Evolutionary conservation across 1,140 invertebrate species (phyloP), one percentile per base, ranked within the genome.

Genomic region (Dreissena rostriformis): DNA sequence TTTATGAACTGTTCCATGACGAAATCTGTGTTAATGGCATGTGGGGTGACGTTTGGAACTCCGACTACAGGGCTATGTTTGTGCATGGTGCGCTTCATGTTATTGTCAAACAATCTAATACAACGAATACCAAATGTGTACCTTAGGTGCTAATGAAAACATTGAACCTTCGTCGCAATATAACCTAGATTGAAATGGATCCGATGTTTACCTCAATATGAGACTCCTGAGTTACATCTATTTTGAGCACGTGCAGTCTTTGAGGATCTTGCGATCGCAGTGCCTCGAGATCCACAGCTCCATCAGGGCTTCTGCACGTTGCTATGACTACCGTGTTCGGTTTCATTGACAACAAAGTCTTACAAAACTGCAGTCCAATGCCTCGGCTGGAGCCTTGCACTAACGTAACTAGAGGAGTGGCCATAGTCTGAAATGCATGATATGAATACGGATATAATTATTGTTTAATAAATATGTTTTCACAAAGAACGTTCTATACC

Each of bases 371-470:
- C 10, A 92, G 86, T 24, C 92, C 92, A 15, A 93, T 84, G 49
- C 92, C 92, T 51, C 89, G 79, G 73, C 89, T 91, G 10, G 92
- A 91, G 0, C 92, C 92, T 75, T 93, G 92, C 68, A 93, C 74
- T 10, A 93, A 75, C 10, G 88, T 85, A 19, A 78, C 72, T 67
- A 65, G 22, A 55, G 29, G 67, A 71, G 73, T 83, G 61, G 74
- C 73, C 19, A 51, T 78, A n/a, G 11, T 24, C 65, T 76, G 61
- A 12, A 24, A 55, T 24, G 61, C 39, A 39, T 2, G 2, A 5
- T 39, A 39, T 39, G 8, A 39, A 39, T 39, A 39, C 39, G 39
- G 39, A 39, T 5, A 39, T 39, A 39, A 39, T 5, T 22, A 26
- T 22, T 63, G 24, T n/a, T 22, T 63, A 63, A 39, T 5, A 39